Evolutionary conservation across 2,113 vertebrate genomes (phyloP), one percentile per base, ranked within the genome.

Genomic region (Pterocles burchelli): DNA sequence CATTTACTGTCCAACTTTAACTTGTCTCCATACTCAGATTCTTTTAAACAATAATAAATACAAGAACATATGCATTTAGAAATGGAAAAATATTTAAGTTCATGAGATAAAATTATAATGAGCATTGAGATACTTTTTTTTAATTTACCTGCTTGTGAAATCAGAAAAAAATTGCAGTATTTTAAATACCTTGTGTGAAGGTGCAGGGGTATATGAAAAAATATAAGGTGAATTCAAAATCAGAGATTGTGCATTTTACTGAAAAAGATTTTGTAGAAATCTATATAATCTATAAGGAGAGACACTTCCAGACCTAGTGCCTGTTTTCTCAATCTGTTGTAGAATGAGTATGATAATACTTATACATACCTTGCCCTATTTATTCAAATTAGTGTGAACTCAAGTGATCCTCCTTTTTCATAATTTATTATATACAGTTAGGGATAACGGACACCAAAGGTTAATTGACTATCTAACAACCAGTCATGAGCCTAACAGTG

Each of bases 141-240:
- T 8, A 29, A 55, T 66, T 57, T 29, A 66, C 17, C 31, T 84
- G 13, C 34, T 46, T 76, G 10, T 70, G 41, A 87, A 77, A 76
- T 76, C 45, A 65, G 45, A 63, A 48, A 63, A 48, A 59, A 59
- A 51, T 13, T 36, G 20, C 12, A 36, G 6, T 76, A 68, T 63
- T 87, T 90, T 6, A 89, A 94, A 77, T 74, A 38, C 6, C 10
- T 88, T 71, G 51, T 52, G 33, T 82, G 65, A 87, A 87, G 16
- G 9, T 80, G 54, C n/a, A 71, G 46, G 22, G 13, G 28, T 55
- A 2, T 55, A 22, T 55, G 57, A 68, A 93, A 78, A 76, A 38
- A 38, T n/a, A 11, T 3, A n/a, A 82, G 11, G 16, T 75, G 51
- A 85, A 88, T 48, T 63, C 15, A 67, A 15, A 90, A 48, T 82